These are phyloP conservation scores for Heliconius nattereri DNA, from an alignment of 1,140 invertebrate genomes.

Conservation along the genomic window DNA sequence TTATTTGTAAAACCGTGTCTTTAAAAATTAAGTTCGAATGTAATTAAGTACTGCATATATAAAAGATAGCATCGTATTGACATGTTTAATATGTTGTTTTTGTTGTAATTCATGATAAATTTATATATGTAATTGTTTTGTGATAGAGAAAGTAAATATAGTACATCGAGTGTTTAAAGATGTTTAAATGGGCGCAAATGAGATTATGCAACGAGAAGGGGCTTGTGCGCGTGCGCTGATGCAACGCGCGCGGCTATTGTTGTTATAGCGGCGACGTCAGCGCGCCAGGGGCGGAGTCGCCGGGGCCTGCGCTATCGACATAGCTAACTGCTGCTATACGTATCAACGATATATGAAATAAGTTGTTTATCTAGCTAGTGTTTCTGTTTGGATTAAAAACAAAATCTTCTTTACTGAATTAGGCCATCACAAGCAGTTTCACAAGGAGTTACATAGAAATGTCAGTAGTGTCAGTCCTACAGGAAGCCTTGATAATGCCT, in stretches of 20 bases:
- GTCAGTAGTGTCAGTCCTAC: no score
- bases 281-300: conserved; percentile 38
- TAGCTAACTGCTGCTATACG: conserved; percentile 22
- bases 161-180: conserved; percentile 3
- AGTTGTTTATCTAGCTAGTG: not conserved
- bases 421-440: no score
- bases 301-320: conserved; percentile 24
- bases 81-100: conserved; percentile 12
- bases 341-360: not conserved
- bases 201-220: conserved; percentile 47
- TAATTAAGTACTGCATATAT: conserved; percentile 17
- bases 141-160: conserved; percentile 9
- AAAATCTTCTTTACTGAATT: no score
- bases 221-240: conserved; percentile 51
- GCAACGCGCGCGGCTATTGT: conserved; percentile 52
- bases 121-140: not conserved
- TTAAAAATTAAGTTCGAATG: conserved; percentile 49
- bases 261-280: conserved; percentile 51
- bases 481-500: not conserved
- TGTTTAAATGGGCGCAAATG: conserved; percentile 24
- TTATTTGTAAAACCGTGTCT: conserved; percentile 37
- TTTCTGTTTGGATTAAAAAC: no score
- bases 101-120: not conserved
- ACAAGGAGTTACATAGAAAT: no score
- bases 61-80: conserved; percentile 4